These are phyloP conservation scores for Amblyopsis rosae DNA, from an alignment of 2,113 vertebrate genomes.

Conservation along the genomic window DNA sequence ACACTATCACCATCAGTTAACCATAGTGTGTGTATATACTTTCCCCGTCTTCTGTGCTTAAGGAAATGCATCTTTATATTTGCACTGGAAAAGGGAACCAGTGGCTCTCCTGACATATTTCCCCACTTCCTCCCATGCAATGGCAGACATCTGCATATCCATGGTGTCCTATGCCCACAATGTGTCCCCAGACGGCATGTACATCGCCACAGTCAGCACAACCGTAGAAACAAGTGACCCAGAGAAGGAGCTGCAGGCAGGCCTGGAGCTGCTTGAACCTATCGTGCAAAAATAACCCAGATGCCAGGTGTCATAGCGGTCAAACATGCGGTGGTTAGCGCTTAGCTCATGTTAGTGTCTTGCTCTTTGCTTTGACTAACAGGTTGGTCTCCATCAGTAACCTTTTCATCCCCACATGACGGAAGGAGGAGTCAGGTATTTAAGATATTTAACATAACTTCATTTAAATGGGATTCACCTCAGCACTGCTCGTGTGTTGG, in stretches of 20 bases:
- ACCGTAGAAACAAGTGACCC: constrained; percentile 86
- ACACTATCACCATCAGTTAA: background rate
- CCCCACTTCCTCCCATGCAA: background rate
- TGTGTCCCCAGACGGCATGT: constrained; percentile 90
- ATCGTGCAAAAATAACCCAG: constrained; percentile 85
- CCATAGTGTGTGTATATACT: background rate
- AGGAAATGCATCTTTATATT: background rate
- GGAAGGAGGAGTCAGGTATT: constrained; percentile 88
- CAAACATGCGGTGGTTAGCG: background rate
- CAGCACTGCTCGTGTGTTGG: no score
- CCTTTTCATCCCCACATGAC: constrained; percentile 83
- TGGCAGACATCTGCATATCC: constrained; percentile 91
- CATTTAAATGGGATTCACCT: no score
- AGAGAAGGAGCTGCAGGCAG: constrained; percentile 88
- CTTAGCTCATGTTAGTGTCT: background rate
- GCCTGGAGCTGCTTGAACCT: constrained; percentile 89
- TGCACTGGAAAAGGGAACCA: background rate
- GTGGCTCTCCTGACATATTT: background rate
- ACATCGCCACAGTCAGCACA: constrained; percentile 91
- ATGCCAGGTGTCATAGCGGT: no score
- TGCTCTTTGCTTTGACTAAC: constrained; percentile 6
- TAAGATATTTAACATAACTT: background rate
- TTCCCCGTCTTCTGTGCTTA: background rate
- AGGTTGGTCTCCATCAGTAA: constrained; percentile 89
- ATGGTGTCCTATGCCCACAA: constrained; percentile 89